phyloP scores from a whole-genome alignment of 2,797 vertebrate species.

The Acropternis orthonyx region DNA sequence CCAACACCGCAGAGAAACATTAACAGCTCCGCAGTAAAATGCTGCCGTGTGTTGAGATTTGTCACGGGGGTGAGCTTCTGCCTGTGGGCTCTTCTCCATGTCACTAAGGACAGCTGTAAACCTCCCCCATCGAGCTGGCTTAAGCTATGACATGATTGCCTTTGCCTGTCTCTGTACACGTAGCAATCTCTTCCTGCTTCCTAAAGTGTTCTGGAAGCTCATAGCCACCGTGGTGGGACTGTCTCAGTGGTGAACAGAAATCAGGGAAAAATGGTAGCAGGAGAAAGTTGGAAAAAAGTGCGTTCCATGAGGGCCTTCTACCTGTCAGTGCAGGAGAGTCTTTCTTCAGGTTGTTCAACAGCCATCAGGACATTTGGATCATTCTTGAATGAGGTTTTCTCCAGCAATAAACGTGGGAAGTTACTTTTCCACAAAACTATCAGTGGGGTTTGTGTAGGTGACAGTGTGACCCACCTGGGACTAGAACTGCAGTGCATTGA shows the following conservation, averaged over 20 bases:
- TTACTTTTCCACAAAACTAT: not conserved
- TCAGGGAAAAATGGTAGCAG: not conserved
- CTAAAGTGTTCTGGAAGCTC: not conserved
- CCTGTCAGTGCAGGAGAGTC: not conserved
- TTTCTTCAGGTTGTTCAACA: not conserved
- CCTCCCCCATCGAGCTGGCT: conserved; percentile 14
- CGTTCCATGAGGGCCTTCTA: not conserved
- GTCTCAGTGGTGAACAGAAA: not conserved
- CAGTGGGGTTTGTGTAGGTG: not conserved
- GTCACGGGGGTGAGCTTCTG: not conserved
- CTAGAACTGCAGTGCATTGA: not conserved
- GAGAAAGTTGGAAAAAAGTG: not conserved
- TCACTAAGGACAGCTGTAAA: conserved; percentile 42
- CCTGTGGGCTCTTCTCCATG: not conserved
- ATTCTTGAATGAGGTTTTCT: not conserved
- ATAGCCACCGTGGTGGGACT: not conserved
- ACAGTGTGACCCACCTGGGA: not conserved
- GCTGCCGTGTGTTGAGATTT: not conserved
- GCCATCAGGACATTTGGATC: not conserved
- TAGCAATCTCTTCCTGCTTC: not conserved
- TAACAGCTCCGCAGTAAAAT: not conserved
- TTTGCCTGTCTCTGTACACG: not conserved
- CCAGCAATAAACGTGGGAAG: not conserved
- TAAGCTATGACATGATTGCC: not conserved
- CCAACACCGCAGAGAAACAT: conserved; percentile 19